These are phyloP conservation scores for Felis chaus DNA, from an alignment of 2,113 vertebrate genomes.

Conservation along the genomic window DNA sequence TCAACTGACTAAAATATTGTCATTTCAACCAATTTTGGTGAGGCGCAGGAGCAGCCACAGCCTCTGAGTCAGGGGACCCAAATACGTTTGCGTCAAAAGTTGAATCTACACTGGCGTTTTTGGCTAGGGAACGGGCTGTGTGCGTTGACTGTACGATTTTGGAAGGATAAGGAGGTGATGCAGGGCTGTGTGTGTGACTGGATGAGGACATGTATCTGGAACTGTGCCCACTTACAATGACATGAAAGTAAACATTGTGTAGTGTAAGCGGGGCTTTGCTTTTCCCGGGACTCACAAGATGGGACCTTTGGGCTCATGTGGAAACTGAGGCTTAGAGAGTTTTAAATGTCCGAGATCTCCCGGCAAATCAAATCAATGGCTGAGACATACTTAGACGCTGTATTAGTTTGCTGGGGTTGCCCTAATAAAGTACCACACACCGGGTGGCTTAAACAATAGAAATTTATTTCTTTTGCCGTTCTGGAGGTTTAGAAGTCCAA, in stretches of 20 bases:
- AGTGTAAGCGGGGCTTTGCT: background rate
- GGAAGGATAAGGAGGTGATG: background rate
- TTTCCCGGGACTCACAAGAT: background rate
- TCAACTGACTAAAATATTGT: conserved; percentile 26
- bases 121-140: background rate
- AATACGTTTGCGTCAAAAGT: background rate
- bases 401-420: background rate
- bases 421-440: background rate
- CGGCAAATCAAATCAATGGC: background rate
- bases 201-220: background rate
- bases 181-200: background rate
- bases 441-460: background rate
- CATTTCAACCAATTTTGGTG: conserved; percentile 30
- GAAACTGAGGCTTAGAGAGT: conserved; percentile 22
- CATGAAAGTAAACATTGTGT: background rate
- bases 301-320: background rate
- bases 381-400: background rate
- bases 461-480: background rate
- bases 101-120: background rate
- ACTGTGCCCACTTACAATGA: background rate
- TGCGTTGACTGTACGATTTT: background rate
- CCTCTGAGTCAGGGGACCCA: background rate
- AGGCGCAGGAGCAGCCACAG: background rate
- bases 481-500: background rate
- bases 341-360: conserved; percentile 25